phyloP scores from a whole-genome alignment of 2,113 vertebrate species.

The Poicephalus meyeri region DNA sequence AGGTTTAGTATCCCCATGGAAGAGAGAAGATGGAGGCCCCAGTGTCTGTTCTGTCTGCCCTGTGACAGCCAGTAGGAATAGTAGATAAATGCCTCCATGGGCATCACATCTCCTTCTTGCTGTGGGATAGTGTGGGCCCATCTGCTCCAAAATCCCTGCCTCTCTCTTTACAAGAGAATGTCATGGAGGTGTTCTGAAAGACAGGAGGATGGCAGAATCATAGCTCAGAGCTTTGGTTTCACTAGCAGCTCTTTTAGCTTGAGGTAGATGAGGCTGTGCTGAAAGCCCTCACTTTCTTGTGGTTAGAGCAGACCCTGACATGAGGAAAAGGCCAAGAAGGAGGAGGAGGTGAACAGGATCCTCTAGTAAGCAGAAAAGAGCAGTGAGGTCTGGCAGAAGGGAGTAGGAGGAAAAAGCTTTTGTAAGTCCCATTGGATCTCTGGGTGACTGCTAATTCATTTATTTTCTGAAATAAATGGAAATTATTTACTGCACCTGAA shows the following conservation, averaged over 20 bases:
- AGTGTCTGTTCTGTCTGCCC: not conserved
- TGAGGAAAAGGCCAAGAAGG: not conserved
- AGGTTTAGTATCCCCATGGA: not conserved
- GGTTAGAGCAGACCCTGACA: not conserved
- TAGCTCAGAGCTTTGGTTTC: not conserved
- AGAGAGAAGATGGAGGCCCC: not conserved
- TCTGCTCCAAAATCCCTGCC: not conserved
- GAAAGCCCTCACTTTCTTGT: not conserved
- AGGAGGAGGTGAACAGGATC: not conserved
- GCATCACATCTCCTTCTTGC: not conserved
- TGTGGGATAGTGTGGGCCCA: rapidly evolving
- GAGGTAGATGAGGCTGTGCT: not conserved
- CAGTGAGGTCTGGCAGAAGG: not conserved
- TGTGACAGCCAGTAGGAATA: not conserved
- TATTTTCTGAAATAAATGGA: not conserved
- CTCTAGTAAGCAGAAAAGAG: not conserved
- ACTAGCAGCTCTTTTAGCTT: not conserved
- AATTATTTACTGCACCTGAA: not conserved
- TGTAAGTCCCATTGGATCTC: not conserved
- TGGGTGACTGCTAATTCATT: not conserved
- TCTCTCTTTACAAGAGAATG: not conserved
- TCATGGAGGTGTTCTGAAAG: not conserved
- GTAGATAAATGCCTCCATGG: not conserved
- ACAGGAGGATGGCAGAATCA: rapidly evolving
- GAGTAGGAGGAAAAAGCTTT: not conserved